Evolutionary conservation across 2,113 vertebrate species (phyloP), one percentile per base, ranked within the genome.

Genomic region (Aptenodytes patagonicus): DNA sequence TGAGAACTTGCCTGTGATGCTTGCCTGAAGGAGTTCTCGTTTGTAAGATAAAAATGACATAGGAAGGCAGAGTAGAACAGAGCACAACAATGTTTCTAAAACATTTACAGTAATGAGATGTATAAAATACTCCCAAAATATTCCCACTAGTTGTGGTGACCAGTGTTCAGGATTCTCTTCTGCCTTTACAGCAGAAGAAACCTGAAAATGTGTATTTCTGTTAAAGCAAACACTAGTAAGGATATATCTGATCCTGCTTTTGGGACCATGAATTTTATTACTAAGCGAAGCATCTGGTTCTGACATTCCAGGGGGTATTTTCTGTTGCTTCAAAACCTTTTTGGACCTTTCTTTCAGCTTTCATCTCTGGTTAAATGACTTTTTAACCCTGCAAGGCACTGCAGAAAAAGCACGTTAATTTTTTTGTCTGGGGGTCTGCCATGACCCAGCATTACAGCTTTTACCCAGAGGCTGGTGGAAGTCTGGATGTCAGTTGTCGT

Each of bases 401-500:
- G 57, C 84, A 91, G 92, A 77, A 87, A 65, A 88, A 54, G 19
- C 64, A 49, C 6, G 6, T 83, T 69, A 71, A 20, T 34, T 69
- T 95, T 88, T 87, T 73, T 2, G 4, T 72, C 55, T 32, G 17
- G 21, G 80, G 72, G 26, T 91, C 82, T 96, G 92, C 85, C 71
- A 26, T 77, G 93, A 40, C 65, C 77, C 73, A 52, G 54, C 24
- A 13, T 87, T 87, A 54, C 2, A 5, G 73, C 78, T 95, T 85
- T 85, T 90, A 66, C 82, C 93, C 40, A 2, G 71, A 22, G 90
- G 78, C 90, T 90, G 75, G 82, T 61, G 87, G 84, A 91, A 92
- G 90, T 69, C 93, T 96, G 96, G 78, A 65, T 93, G 96, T 96
- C 96, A 96, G 70, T 69, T 92, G 64, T 52, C 2, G 4, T 97